These are phyloP conservation scores for Troides aeacus DNA, from an alignment of 2,888 invertebrate species.

Conservation along the genomic window DNA sequence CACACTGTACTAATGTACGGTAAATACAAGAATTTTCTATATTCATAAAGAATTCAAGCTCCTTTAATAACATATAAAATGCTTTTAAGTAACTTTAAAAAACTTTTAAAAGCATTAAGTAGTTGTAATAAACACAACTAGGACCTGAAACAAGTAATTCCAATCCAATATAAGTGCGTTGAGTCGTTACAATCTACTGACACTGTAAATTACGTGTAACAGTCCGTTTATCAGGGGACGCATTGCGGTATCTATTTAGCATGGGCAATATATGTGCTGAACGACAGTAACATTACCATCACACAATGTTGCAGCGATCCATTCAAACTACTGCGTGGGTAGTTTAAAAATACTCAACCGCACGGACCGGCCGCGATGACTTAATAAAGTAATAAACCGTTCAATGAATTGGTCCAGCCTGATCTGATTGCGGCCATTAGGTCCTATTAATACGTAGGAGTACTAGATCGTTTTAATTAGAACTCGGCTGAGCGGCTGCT, in stretches of 20 bases:
- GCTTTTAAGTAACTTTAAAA: background rate
- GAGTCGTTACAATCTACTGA: constrained; percentile 12
- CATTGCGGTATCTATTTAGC: constrained; percentile 34
- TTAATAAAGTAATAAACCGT: constrained; percentile 36
- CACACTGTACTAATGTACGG: background rate
- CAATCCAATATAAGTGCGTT: constrained; percentile 1
- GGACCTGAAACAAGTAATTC: background rate
- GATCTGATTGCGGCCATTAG: constrained; percentile 33
- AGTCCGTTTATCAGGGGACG: constrained; percentile 15
- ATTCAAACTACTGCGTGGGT: constrained; percentile 30
- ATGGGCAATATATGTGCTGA: constrained; percentile 41
- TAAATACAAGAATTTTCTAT: background rate
- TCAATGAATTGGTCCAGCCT: constrained; percentile 31
- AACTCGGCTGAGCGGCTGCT: constrained; percentile 14
- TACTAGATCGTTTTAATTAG: constrained; percentile 28
- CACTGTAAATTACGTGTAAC: constrained; percentile 16
- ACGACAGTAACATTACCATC: constrained; percentile 38
- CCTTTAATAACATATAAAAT: background rate
- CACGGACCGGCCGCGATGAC: constrained; percentile 31
- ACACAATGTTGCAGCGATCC: constrained; percentile 37
- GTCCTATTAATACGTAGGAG: constrained; percentile 26
- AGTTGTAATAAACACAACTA: background rate
- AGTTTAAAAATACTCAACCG: constrained; percentile 29
- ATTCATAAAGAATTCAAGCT: background rate
- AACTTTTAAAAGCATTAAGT: background rate